Conservation (phyloP, 2,113 vertebrate species). For the Trogon surrucura region DNA sequence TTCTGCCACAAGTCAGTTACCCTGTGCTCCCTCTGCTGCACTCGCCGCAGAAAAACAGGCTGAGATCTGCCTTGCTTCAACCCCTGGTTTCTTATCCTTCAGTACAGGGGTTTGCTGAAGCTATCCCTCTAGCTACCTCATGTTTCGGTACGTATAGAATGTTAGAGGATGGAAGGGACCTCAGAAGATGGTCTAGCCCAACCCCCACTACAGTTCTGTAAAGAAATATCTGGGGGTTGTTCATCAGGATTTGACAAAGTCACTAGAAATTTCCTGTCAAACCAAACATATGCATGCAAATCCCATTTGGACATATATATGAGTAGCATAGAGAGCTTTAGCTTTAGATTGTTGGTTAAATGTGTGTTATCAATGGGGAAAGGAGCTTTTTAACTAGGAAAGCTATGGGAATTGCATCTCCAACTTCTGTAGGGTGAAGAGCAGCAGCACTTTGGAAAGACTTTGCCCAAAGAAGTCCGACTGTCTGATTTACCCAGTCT, state of each 20-base stretch:
- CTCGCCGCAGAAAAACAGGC: neutral
- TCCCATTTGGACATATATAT: neutral
- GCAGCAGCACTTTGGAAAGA: neutral
- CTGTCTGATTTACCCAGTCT: neutral
- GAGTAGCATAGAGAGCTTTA: neutral
- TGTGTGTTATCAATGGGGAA: neutral
- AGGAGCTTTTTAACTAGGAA: neutral
- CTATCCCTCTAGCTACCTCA: neutral
- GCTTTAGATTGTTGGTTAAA: neutral
- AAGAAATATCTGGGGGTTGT: neutral
- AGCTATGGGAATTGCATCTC: neutral
- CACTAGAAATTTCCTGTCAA: neutral
- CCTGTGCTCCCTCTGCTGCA: neutral
- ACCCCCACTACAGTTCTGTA: neutral
- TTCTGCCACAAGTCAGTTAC: accelerated
- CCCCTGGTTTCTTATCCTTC: too few relatives aligned
- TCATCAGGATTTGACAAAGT: neutral
- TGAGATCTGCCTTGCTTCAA: accelerated
- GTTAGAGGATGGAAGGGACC: too few relatives aligned
- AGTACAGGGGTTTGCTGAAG: accelerated
- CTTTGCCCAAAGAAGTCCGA: neutral
- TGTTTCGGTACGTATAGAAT: accelerated
- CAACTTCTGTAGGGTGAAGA: neutral
- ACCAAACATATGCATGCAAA: accelerated
- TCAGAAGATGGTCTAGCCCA: too few relatives aligned